phyloP scores from a whole-genome alignment of 2,888 invertebrate genomes.

The Oligia strigilis region DNA sequence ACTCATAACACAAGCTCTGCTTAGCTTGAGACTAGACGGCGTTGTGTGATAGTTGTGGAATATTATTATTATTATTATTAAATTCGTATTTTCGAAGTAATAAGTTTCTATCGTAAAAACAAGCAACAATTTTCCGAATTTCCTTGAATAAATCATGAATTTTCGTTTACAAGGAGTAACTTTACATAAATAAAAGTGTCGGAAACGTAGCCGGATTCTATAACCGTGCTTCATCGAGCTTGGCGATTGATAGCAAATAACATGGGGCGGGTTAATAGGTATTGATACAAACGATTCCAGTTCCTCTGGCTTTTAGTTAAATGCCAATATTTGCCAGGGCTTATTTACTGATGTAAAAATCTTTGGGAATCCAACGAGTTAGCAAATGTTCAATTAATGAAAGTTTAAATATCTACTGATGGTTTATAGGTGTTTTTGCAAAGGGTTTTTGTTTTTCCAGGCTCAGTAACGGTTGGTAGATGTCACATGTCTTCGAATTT shows the following conservation, averaged over 20 bases:
- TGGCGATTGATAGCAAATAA: slow-evolving; percentile 23
- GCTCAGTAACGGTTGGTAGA: neutral
- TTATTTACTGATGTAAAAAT: slow-evolving; percentile 2
- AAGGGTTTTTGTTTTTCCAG: neutral
- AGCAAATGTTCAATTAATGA: neutral
- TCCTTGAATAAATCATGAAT: slow-evolving; percentile 1
- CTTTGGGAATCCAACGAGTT: neutral
- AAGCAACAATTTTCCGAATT: neutral
- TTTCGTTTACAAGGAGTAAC: neutral
- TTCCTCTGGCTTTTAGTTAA: slow-evolving; percentile 11
- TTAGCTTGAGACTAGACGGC: too few species aligned
- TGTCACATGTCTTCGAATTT: neutral
- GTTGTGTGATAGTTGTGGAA: too few species aligned
- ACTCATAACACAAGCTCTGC: too few species aligned
- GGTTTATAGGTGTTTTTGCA: neutral
- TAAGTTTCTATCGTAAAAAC: neutral
- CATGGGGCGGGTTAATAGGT: neutral
- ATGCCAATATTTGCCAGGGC: slow-evolving; percentile 14
- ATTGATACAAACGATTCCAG: slow-evolving; percentile 15
- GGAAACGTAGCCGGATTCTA: slow-evolving; percentile 10
- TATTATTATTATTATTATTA: too few species aligned
- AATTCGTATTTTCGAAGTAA: neutral
- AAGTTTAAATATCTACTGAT: neutral
- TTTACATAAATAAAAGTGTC: slow-evolving; percentile 26
- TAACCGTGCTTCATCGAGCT: slow-evolving; percentile 18